phyloP scores from a whole-genome alignment of 2,888 invertebrate genomes.

The Andrena fulva region DNA sequence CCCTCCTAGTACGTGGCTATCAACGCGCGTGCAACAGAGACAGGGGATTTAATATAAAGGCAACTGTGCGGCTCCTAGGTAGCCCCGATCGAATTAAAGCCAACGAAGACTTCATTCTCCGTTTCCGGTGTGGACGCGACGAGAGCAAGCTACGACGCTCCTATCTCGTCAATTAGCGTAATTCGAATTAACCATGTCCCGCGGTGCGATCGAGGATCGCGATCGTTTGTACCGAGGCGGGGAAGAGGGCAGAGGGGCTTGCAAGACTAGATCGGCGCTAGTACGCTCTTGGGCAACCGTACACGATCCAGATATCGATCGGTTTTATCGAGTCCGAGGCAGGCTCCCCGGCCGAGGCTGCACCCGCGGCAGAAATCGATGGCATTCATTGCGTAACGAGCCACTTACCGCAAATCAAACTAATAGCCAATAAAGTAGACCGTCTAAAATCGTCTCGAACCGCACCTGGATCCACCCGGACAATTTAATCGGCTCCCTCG shows the following conservation, averaged over 20 bases:
- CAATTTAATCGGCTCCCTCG: constrained; percentile 33
- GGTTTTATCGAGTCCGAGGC: constrained; percentile 61
- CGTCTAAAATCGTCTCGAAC: constrained; percentile 60
- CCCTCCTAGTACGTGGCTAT: background rate
- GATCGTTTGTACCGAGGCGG: constrained; percentile 45
- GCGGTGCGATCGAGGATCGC: constrained; percentile 68
- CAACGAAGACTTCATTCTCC: constrained; percentile 56
- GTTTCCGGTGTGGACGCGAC: constrained; percentile 46
- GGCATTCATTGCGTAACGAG: constrained; percentile 80
- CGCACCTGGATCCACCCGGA: constrained; percentile 65
- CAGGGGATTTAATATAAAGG: constrained; percentile 21
- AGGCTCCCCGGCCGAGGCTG: constrained; percentile 4
- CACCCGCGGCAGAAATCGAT: constrained; percentile 75
- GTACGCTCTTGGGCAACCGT: constrained; percentile 68
- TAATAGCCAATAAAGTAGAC: constrained; percentile 75
- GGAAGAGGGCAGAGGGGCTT: constrained; percentile 7
- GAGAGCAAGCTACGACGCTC: constrained; percentile 25
- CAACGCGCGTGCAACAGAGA: constrained; percentile 4
- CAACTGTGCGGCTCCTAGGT: background rate
- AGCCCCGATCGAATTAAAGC: constrained; percentile 43
- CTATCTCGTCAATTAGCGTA: constrained; percentile 72
- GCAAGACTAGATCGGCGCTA: constrained; percentile 59
- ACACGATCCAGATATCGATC: constrained; percentile 70
- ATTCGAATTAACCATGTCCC: constrained; percentile 74
- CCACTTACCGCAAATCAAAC: constrained; percentile 79